Evolutionary conservation across 2,113 vertebrate genomes (phyloP), one percentile per base, ranked within the genome.

Genomic region (Onychostruthus taczanowskii): DNA sequence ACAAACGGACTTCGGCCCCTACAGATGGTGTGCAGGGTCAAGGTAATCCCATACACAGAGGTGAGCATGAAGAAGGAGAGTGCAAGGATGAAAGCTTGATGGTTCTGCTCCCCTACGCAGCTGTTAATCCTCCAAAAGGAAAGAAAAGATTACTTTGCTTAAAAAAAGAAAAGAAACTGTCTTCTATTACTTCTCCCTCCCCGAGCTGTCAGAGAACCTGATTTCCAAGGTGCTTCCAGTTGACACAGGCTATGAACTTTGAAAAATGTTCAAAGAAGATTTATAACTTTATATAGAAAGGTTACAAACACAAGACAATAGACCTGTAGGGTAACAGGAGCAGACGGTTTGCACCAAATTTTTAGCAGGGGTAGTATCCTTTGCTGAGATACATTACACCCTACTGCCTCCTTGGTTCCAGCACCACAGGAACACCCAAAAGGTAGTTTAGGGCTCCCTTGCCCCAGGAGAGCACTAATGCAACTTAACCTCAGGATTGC

Each of bases 51-150:
- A 2, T 99, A 99, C 77, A 99, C 78, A 4, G 99, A 99, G 41
- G 99, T 99, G 80, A 98, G 95, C 97, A 99, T 98, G 98, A 99
- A 99, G 97, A 98, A 78, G 93, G 98, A 88, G 55, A 99, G 99
- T 5, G 98, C 98, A 88, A 99, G 98, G 95, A 99, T 98, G 97
- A 99, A 99, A 82, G 98, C 98, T 93, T 97, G 98, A 96, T 99
- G 99, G 96, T 99, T 99, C 92, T 98, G 98, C 96, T 99, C 98
- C 69, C 99, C 99, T 93, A 99, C 99, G 56, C 99, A 99, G 98
- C 98, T 99, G 98, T 99, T 99, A 97, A 99, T 99, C 99, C 99
- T 99, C 96, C 92, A 97, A 95, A 94, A 94, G 84, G 97, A 55
- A 86, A 85, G 39, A 79, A 92, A 20, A 91, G 11, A 86, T 89